Evolutionary conservation across 2,888 invertebrate species (phyloP), one percentile per base, ranked within the genome.

Genomic region (Psylliodes chrysocephalus): DNA sequence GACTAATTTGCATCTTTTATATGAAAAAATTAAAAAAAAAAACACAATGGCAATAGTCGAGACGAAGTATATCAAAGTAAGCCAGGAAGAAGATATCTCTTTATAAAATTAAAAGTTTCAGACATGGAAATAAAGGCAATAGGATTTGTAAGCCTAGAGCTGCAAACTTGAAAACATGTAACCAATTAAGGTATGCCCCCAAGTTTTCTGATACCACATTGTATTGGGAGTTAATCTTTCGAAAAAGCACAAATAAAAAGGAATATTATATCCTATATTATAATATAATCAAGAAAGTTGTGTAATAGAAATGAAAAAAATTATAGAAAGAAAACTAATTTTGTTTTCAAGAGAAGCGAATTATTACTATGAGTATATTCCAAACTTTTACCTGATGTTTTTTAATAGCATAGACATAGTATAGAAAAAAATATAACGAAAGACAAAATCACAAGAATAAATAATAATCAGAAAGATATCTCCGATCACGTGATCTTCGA

Each of bases 91-190:
- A 46, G 19, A 33, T 30, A 46, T 19, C 33, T 47, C n/a, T 35
- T 17, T 15, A 22, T 12, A 19, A 33, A 56, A 46, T 65, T 56
- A 61, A 66, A 63, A 49, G 44, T 65, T 38, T 47, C 52, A 44
- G 47, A 66, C 64, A 69, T 61, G 55, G 52, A 64, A 70, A 71
- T 66, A 68, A 69, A 71, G 70, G 74, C 72, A 71, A 53, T 62
- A 62, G 69, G 67, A 64, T 74, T 75, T 79, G 78, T 78, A 75
- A 71, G 76, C 77, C 77, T 62, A 44, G 60, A 62, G 72, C 75
- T 76, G 74, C 73, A 77, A 78, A 79, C 19, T 79, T 77, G 78
- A 76, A 76, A 77, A 79, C 79, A 79, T 73, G 78, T 75, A 74
- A 77, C 78, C 78, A 79, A 79, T 79, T 79, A 79, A 76, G 75